Percentiles rank a stretch among this genome's conserved stretches.
Conservation (phyloP, 2,888 invertebrate genomes). For the Mythimna loreyi region DNA sequence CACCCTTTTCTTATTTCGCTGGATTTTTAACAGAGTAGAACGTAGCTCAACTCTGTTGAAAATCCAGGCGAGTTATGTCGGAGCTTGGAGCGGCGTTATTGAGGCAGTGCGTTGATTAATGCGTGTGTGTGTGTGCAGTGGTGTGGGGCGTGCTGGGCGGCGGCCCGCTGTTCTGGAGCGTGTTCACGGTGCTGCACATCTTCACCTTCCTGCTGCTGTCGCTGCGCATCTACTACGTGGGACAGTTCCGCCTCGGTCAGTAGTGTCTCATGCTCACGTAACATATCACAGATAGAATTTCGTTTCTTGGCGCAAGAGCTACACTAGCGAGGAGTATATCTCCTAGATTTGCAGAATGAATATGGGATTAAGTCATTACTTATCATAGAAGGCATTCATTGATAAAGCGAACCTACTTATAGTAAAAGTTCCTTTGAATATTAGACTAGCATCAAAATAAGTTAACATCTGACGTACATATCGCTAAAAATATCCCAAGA, state of each 20-base stretch:
- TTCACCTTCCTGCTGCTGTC: conserved; percentile 93
- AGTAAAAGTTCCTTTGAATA: not conserved
- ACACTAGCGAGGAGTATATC: too few species aligned
- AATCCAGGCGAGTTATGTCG: not conserved
- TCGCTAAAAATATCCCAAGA: too few species aligned
- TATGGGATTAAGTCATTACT: not conserved
- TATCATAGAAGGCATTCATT: not conserved
- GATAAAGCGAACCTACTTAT: not conserved
- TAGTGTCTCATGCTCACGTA: not conserved
- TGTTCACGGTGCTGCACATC: conserved; percentile 94
- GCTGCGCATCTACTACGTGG: conserved; percentile 94
- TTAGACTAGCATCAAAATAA: too few species aligned
- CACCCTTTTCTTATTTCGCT: not conserved
- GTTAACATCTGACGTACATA: too few species aligned
- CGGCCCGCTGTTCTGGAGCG: conserved; percentile 93
- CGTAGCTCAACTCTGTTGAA: not conserved
- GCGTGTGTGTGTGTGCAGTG: conserved; percentile 78
- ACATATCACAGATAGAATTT: too few species aligned
- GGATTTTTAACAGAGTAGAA: not conserved
- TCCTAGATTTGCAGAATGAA: too few species aligned
- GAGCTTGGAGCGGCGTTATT: too few species aligned
- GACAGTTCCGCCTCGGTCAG: conserved; percentile 93
- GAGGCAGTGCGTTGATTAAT: not conserved
- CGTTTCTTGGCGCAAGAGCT: too few species aligned
- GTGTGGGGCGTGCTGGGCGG: conserved; percentile 93